Evolutionary conservation across 2,113 vertebrate genomes (phyloP), one percentile per base, ranked within the genome.

Genomic region (Cairina moschata): DNA sequence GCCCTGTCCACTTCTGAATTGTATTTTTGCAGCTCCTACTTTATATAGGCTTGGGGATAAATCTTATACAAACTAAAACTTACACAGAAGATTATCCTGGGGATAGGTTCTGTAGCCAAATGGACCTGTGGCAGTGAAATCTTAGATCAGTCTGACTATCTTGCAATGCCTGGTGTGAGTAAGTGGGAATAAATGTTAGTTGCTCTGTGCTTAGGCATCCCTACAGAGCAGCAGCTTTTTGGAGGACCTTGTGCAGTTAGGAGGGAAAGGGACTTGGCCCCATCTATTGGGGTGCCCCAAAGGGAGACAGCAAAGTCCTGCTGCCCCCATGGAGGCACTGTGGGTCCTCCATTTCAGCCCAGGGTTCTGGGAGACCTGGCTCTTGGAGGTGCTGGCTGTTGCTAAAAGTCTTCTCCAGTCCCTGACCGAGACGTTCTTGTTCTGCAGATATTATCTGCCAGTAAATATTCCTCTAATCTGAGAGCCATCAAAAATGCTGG

Each of bases 401-500:
- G 73, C 66, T 76, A 48, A 60, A 83, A 77, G 34, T 63, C 26
- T 52, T 86, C 56, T 91, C 20, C 29, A 4, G 0, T 77, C 77
- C n/a, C 77, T 83, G 46, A 90, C 87, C 0, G 4, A 74, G 69
- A 87, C 69, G 12, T 8, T 90, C 86, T 78, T 83, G 52, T 80
- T 92, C 91, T 93, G 58, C 22, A 85, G 66, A 68, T 89, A 71
- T 80, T 73, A 55, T 56, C 38, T 92, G 65, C 68, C 78, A 88
- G 82, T 91, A 94, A 96, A 92, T 96, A 93, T 60, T 92, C 68
- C 54, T 92, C 60, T 90, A 84, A 85, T 69, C 83, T 77, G 59
- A 93, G 34, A 89, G 25, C 38, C 58, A 93, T 93, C 81, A 93
- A 90, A 95, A 96, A 87, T 89, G 40, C 83, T 82, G 86, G 83